phyloP scores from a whole-genome alignment of 2,113 vertebrate species.

The Strix aluco region DNA sequence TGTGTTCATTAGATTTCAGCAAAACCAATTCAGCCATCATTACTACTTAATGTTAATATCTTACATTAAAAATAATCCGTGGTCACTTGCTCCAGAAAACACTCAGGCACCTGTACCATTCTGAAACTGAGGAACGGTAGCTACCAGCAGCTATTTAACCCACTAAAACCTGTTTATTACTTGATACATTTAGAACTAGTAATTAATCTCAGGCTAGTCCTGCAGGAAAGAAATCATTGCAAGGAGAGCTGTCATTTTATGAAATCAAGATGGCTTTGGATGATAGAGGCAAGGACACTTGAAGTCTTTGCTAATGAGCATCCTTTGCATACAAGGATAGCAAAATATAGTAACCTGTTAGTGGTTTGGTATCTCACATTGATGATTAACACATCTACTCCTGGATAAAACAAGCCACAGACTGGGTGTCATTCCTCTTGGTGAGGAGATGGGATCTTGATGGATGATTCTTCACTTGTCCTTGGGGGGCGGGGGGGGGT shows the following conservation, averaged over 20 bases:
- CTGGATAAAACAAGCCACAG: background rate
- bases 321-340: background rate
- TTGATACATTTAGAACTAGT: background rate
- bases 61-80: background rate
- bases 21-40: background rate
- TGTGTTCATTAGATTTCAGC: background rate
- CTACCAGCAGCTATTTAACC: background rate
- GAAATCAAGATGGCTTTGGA: background rate
- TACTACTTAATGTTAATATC: background rate
- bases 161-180: background rate
- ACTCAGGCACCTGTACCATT: background rate
- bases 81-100: background rate
- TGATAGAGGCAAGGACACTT: background rate
- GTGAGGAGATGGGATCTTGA: background rate
- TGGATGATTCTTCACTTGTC: background rate
- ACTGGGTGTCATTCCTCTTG: background rate
- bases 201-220: background rate
- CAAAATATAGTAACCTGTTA: background rate
- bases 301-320: background rate
- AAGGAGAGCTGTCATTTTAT: background rate
- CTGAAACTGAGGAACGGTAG: background rate
- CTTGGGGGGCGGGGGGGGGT: rapidly evolving
- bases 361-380: background rate
- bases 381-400: background rate
- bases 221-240: background rate